Base-by-base conservation (phyloP, 2,888 invertebrate species). In the Pollenia labialis region DNA sequence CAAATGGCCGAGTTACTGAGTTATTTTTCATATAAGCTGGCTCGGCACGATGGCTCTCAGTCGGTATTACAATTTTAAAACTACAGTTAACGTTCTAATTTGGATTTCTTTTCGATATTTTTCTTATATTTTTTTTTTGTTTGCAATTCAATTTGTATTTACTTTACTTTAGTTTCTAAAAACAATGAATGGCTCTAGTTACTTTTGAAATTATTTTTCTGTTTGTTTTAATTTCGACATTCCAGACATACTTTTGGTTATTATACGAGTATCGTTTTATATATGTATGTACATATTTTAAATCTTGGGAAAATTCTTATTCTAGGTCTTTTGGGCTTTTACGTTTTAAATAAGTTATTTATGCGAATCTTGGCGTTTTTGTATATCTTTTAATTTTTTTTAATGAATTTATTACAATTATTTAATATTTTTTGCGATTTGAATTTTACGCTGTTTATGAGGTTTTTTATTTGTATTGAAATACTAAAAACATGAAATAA, bases 1-100 rank as follows among this genome's bases (percentile, higher is more conserved):
- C 69, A 79, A 75, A 56, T 75, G 32, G 62, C 79, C 62, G 44
- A 80, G 69, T 64, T 52, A 69, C 71, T 71, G 32, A 54, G 56
- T 72, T 56, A 12, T 56, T 77, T 85, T 69, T 72, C 32, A 4
- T 32, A 1, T 8, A 68, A 52, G 32, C 68, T 48, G 50, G 18
- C 10, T 44, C 11, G 7, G 18, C 10, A 52, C 11, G 7, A 16
- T 74, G 12, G 12, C 68, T 66, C 77, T 85, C 85, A 77, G 40
- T 32, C 32, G 18, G 56, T 12, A 54, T 1, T 75, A 46, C 32
- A 46, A 62, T 80, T 62, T 62, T 52, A 64, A 48, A 64, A 32
- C 40, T 54, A 62, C 12, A 6, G n/a, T 32, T 58, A 66, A 46
- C 68, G 64, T 58, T 76, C 54, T 44, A 64, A 52, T 60, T 77